Percentiles rank a stretch among this genome's conserved stretches.
Conservation (phyloP, 2,888 invertebrate genomes). For the Peribatodes rhomboidaria region DNA sequence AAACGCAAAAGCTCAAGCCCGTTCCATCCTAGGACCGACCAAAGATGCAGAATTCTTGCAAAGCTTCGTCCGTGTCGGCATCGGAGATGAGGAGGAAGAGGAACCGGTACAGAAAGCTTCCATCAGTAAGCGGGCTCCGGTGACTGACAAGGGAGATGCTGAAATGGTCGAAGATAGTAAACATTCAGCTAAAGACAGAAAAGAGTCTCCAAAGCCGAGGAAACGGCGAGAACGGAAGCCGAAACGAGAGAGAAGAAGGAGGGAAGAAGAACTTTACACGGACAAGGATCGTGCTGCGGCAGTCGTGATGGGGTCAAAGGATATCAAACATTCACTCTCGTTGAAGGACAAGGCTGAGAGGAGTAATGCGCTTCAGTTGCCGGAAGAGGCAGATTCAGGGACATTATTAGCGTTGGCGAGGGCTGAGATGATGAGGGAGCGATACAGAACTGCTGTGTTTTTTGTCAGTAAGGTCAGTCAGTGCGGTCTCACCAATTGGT, state of each 20-base stretch:
- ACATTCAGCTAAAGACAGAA: slow-evolving; percentile 67
- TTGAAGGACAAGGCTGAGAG: slow-evolving; percentile 93
- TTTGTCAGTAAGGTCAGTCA: slow-evolving; percentile 92
- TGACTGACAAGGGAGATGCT: slow-evolving; percentile 63
- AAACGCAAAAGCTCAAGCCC: slow-evolving; percentile 80
- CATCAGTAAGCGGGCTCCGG: slow-evolving; percentile 77
- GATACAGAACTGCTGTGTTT: slow-evolving; percentile 89
- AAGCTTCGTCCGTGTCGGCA: slow-evolving; percentile 91
- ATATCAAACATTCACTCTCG: slow-evolving; percentile 94
- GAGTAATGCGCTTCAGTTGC: slow-evolving; percentile 90
- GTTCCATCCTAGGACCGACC: slow-evolving; percentile 88
- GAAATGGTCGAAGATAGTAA: slow-evolving; percentile 68
- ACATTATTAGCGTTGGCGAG: slow-evolving; percentile 91
- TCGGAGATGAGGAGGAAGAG: slow-evolving; percentile 86
- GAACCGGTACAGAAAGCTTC: slow-evolving; percentile 74
- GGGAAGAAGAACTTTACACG: slow-evolving; percentile 93
- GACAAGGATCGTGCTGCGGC: slow-evolving; percentile 97
- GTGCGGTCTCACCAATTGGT: not conserved
- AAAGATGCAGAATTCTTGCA: slow-evolving; percentile 92
- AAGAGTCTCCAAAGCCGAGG: slow-evolving; percentile 71
- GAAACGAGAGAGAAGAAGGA: slow-evolving; percentile 72
- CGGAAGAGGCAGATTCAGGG: slow-evolving; percentile 92
- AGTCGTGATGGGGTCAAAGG: slow-evolving; percentile 94
- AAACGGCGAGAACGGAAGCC: slow-evolving; percentile 71
- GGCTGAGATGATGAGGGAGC: slow-evolving; percentile 91